These are phyloP conservation scores for Halictus rubicundus DNA, from an alignment of 1,140 invertebrate genomes.

Conservation along the genomic window DNA sequence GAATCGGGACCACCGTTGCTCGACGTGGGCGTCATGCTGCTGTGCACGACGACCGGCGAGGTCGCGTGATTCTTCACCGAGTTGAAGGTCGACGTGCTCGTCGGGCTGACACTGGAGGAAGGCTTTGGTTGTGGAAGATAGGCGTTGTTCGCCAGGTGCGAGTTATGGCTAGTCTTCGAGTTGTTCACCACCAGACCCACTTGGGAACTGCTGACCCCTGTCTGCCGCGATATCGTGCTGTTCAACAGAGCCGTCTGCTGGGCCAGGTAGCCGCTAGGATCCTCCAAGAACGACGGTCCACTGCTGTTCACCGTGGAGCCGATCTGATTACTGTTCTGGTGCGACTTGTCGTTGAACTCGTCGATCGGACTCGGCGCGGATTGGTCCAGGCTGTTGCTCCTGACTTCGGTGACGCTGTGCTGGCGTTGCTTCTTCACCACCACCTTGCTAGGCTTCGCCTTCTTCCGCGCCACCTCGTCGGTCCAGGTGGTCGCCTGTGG, in stretches of 20 bases:
- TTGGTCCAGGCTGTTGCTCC: constrained; percentile 65
- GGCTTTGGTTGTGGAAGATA: constrained; percentile 78
- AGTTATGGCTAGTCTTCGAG: constrained; percentile 67
- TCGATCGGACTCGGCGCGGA: constrained; percentile 64
- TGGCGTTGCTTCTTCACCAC: constrained; percentile 82
- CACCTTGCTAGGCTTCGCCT: constrained; percentile 82
- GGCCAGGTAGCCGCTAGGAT: constrained; percentile 92
- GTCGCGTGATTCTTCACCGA: constrained; percentile 76
- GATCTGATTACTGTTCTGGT: constrained; percentile 71
- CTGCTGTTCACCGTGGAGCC: constrained; percentile 72
- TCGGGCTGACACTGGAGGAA: constrained; percentile 75
- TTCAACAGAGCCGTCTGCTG: constrained; percentile 92
- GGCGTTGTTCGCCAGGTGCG: constrained; percentile 53
- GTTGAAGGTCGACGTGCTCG: constrained; percentile 67
- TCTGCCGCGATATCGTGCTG: constrained; percentile 90
- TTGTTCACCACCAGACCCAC: constrained; percentile 70
- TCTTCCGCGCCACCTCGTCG: constrained; percentile 84
- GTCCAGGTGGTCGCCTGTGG: constrained; percentile 83
- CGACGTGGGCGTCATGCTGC: constrained; percentile 76
- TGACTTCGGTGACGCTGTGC: constrained; percentile 72
- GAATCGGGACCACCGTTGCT: constrained; percentile 68
- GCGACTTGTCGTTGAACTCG: constrained; percentile 74
- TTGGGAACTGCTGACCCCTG: constrained; percentile 80
- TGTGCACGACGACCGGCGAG: constrained; percentile 76
- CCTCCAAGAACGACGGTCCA: constrained; percentile 91